Percentiles rank a stretch among this genome's conserved stretches.
Evolutionary conservation across 2,113 vertebrate species (phyloP).

Genomic region (Sinocyclocheilus anophthalmus): DNA sequence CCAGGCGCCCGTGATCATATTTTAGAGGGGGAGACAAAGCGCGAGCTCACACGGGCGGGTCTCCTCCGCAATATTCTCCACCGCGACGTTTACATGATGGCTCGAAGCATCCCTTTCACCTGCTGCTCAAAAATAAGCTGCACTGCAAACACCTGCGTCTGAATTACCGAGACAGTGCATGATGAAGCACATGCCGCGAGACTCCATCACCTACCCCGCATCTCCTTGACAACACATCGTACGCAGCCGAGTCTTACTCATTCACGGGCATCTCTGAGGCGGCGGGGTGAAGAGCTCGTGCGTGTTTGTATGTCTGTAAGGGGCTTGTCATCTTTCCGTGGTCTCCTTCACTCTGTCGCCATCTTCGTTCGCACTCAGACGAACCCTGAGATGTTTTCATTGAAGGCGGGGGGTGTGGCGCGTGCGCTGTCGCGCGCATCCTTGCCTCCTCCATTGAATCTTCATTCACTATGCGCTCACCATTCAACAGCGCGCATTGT

Average conservation of each 20-base stretch:
- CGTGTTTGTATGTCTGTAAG: conserved; percentile 48
- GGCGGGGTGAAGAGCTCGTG: conserved; percentile 53
- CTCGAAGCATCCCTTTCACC: conserved; percentile 50
- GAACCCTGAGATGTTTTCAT: conserved; percentile 77
- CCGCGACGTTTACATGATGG: conserved; percentile 66
- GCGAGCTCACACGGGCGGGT: conserved; percentile 58
- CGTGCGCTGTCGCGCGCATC: conserved; percentile 66
- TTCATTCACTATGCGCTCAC: conserved; percentile 60
- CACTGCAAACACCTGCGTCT: conserved; percentile 53
- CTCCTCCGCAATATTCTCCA: conserved; percentile 61
- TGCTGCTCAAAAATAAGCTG: conserved; percentile 52
- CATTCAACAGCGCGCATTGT: conserved; percentile 49
- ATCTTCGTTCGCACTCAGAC: conserved; percentile 79
- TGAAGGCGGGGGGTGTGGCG: conserved; percentile 66
- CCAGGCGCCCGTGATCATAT: conserved; percentile 84
- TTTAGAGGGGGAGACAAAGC: conserved; percentile 68
- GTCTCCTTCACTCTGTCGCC: conserved; percentile 79
- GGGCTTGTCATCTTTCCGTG: conserved; percentile 66
- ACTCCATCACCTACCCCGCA: conserved; percentile 46
- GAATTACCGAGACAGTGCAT: conserved; percentile 57
- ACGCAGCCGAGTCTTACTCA: conserved; percentile 42
- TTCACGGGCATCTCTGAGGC: conserved; percentile 49
- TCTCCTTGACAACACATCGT: conserved; percentile 56
- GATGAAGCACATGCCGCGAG: conserved; percentile 55
- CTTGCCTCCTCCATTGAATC: conserved; percentile 54